These are phyloP conservation scores for Notocelia uddmanniana DNA, from an alignment of 2,888 invertebrate genomes.

Conservation along the genomic window DNA sequence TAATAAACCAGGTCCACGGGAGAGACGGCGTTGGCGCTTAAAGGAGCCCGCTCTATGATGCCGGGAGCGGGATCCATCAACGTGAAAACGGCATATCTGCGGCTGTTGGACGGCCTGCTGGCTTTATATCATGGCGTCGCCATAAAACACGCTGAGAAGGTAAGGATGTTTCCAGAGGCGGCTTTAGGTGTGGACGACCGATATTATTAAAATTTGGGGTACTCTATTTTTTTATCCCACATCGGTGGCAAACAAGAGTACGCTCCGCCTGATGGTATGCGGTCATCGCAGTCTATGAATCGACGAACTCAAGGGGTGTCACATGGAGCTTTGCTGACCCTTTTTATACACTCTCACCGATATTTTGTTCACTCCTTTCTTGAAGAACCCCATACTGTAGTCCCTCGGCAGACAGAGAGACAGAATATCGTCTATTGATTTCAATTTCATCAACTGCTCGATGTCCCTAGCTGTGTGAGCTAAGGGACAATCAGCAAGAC, in stretches of 20 bases:
- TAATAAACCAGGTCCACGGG: slow-evolving; percentile 62
- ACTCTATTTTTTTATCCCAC: too few relatives aligned
- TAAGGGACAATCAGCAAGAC: slow-evolving; percentile 88
- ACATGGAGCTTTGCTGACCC: too few relatives aligned
- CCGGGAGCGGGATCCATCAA: slow-evolving; percentile 80
- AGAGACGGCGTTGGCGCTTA: slow-evolving; percentile 74
- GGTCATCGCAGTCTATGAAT: too few relatives aligned
- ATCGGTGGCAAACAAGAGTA: too few relatives aligned
- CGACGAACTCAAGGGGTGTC: too few relatives aligned
- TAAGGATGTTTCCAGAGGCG: slow-evolving; percentile 49
- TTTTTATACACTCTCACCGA: too few relatives aligned
- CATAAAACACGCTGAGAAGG: slow-evolving; percentile 87
- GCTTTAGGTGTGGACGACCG: too few relatives aligned
- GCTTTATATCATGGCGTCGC: slow-evolving; percentile 89
- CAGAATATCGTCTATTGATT: neutral
- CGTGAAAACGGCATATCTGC: slow-evolving; percentile 79
- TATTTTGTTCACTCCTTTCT: too few relatives aligned
- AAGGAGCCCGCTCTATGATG: slow-evolving; percentile 78
- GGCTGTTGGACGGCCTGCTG: slow-evolving; percentile 88
- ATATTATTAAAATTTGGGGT: too few relatives aligned
- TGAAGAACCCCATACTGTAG: too few relatives aligned
- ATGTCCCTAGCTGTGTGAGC: slow-evolving; percentile 72
- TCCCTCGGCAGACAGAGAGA: too few relatives aligned
- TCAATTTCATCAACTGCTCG: neutral
- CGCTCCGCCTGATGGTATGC: too few relatives aligned